Conservation (phyloP, 1,140 invertebrate genomes). For the Cataglyphis hispanica region DNA sequence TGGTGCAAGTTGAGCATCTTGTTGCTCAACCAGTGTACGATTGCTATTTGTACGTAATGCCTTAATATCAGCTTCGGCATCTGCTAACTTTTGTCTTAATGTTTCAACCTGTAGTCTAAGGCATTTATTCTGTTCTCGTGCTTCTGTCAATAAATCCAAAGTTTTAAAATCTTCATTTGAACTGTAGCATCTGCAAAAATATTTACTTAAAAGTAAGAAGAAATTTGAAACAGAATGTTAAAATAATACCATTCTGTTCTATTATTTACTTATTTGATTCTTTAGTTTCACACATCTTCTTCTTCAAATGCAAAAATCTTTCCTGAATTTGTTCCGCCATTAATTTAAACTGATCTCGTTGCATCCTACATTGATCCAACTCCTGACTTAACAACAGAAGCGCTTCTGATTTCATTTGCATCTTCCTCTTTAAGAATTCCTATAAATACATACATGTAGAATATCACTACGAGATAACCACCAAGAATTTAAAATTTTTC, state of each 20-base stretch:
- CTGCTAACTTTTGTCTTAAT: slow-evolving; percentile 90
- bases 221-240: neutral
- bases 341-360: slow-evolving; percentile 93
- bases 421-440: slow-evolving; percentile 88
- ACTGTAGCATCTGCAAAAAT: slow-evolving; percentile 63
- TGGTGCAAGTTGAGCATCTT: slow-evolving; percentile 78
- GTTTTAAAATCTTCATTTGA: slow-evolving; percentile 76
- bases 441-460: slow-evolving; percentile 46
- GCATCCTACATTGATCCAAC: slow-evolving; percentile 92
- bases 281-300: slow-evolving; percentile 78
- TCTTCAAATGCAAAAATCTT: slow-evolving; percentile 87
- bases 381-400: slow-evolving; percentile 92
- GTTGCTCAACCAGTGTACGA: slow-evolving; percentile 75
- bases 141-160: slow-evolving; percentile 87
- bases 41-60: slow-evolving; percentile 85
- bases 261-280: slow-evolving; percentile 71
- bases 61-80: slow-evolving; percentile 92
- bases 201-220: slow-evolving; percentile 46
- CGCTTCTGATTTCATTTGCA: slow-evolving; percentile 94
- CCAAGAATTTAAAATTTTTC: neutral
- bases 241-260: neutral
- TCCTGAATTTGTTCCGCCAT: slow-evolving; percentile 93
- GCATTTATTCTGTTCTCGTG: slow-evolving; percentile 90
- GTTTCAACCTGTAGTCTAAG: slow-evolving; percentile 90
- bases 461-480: neutral